phyloP scores from a whole-genome alignment of 2,888 invertebrate species.

The Nymphalis urticae region DNA sequence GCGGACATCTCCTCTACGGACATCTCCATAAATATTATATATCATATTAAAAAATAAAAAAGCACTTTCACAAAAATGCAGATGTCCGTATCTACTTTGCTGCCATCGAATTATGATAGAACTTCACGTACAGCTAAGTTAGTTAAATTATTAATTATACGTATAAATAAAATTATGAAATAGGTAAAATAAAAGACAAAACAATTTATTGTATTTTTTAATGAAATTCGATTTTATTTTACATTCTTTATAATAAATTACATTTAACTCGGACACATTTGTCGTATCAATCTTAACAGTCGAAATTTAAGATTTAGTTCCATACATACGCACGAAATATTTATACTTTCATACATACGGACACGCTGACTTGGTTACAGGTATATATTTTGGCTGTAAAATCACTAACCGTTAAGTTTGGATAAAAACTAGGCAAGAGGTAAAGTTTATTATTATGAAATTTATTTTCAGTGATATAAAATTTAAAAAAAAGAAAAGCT shows the following conservation, averaged over 20 bases:
- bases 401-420: constrained; percentile 38
- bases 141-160: no score
- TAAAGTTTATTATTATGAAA: constrained; percentile 3
- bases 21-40: no score
- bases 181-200: constrained; percentile 20
- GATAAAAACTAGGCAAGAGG: constrained; percentile 20
- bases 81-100: no score
- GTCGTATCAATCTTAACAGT: constrained; percentile 42
- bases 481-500: not conserved
- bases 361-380: constrained; percentile 23
- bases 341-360: constrained; percentile 24
- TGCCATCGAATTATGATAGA: no score
- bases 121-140: no score
- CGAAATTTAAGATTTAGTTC: constrained; percentile 37
- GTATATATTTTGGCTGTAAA: constrained; percentile 32
- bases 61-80: no score
- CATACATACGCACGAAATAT: constrained; percentile 35
- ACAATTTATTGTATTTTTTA: constrained; percentile 62
- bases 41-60: no score
- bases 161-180: not conserved
- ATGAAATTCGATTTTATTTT: constrained; percentile 75
- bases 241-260: constrained; percentile 67
- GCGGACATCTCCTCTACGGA: no score
- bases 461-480: not conserved
- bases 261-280: constrained; percentile 59